Percentiles rank a stretch among this genome's conserved stretches.
Conservation (phyloP, 2,113 vertebrate genomes). For the Phainopepla nitens region DNA sequence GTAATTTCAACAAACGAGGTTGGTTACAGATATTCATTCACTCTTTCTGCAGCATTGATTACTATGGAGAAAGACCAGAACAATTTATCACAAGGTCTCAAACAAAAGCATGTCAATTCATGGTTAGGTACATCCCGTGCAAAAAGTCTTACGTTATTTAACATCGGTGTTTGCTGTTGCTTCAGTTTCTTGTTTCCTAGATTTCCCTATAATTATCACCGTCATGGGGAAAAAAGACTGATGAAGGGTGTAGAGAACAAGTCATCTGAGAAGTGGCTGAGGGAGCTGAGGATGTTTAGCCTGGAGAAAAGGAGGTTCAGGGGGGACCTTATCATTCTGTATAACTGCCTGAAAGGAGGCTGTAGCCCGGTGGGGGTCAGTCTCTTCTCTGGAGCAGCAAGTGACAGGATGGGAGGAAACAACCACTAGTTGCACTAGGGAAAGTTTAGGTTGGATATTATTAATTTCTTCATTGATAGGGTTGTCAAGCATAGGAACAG, state of each 20-base stretch:
- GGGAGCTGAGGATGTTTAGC: neutral
- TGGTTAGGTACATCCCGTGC: neutral
- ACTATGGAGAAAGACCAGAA: neutral
- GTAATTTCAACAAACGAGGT: neutral
- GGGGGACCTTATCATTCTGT: rapidly evolving
- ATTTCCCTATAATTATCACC: neutral
- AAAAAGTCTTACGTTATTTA: neutral
- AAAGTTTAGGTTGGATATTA: neutral
- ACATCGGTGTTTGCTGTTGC: neutral
- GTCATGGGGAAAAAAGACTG: rapidly evolving
- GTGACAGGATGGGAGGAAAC: neutral
- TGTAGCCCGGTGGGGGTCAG: neutral
- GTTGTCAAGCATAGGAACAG: neutral
- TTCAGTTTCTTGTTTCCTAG: neutral
- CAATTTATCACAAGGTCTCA: neutral
- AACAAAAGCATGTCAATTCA: neutral
- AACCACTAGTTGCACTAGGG: neutral
- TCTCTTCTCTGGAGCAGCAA: neutral
- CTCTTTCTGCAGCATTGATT: neutral
- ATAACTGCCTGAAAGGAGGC: neutral
- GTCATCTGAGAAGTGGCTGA: neutral
- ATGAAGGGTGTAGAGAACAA: neutral
- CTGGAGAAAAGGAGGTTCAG: neutral
- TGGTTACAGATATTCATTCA: neutral
- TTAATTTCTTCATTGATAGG: neutral